Conservation (phyloP, 2,797 vertebrate species). For the Coregonus suidteri region DNA sequence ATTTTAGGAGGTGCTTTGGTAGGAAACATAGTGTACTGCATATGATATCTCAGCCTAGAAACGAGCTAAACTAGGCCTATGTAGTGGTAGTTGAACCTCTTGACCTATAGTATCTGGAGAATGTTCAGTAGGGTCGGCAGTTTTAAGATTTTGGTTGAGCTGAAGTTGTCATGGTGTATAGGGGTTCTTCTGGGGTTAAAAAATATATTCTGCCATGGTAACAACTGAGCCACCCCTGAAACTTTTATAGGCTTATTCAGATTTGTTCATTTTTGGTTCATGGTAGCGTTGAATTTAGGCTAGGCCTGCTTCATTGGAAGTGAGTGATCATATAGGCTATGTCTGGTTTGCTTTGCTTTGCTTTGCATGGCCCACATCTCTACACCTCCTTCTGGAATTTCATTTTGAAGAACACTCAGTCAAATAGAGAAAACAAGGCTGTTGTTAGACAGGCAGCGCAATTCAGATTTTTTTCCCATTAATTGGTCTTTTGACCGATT, state of each 20-base stretch:
- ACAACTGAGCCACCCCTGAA: neutral
- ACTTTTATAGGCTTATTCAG: neutral
- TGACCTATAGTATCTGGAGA: neutral
- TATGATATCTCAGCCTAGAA: neutral
- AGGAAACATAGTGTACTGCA: neutral
- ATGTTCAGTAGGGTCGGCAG: neutral
- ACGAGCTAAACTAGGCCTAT: neutral
- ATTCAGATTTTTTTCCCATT: neutral
- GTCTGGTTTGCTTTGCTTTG: neutral
- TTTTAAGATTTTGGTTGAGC: neutral
- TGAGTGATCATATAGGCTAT: neutral
- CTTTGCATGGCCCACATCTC: neutral
- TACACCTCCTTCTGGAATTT: neutral
- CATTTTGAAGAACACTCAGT: neutral
- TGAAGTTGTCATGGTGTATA: neutral
- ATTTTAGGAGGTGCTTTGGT: neutral
- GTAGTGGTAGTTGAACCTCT: neutral
- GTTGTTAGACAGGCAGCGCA: no score
- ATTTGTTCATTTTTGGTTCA: neutral
- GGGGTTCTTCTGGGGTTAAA: neutral
- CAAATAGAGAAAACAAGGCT: neutral
- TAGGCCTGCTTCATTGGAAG: neutral
- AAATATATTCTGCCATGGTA: neutral
- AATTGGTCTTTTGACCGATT: no score
- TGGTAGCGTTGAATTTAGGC: neutral